Base-by-base conservation (phyloP, 2,113 vertebrate genomes). In the Anthoscopus minutus region DNA sequence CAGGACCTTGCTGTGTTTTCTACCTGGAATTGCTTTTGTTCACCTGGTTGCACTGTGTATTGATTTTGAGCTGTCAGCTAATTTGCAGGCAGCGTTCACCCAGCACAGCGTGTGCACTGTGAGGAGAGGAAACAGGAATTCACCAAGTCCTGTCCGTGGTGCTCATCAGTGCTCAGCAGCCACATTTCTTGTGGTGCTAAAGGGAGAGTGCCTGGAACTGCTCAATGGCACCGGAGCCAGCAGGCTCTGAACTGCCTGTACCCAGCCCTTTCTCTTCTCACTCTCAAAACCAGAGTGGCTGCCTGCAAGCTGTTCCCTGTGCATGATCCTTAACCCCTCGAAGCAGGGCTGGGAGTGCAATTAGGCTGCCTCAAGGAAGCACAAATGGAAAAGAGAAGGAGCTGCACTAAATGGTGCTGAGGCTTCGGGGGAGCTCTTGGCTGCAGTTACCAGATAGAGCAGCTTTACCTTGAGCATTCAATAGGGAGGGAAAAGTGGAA, bases 291-390 rank as follows among this genome's bases (percentile, higher is more conserved):
- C 42, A 31, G 40, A 17, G 40, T 33, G 57, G 7, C 37, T 88
- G n/a, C 7, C 3, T 40, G 31, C 20, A 61, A 48, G 11, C 45
- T 44, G 8, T 10, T 38, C 50, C 4, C 11, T 21, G 37, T 15
- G 37, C 0, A 0, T 7, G 33, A 51, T 13, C 44, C 87, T 10
- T 22, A 51, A 51, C 12, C 23, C 6, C 4, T 45, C 5, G 6
- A 6, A 45, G 38, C 22, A 30, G 25, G 13, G 17, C 76, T 66
- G 47, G 58, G 8, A 6, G 42, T 10, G 33, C n/a, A 44, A 3
- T 44, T 19, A 24, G 53, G 18, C 42, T 80, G 67, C 50, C 35
- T 12, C 50, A 28, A 33, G 42, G 50, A 42, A 48, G 30, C 44
- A 65, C 21, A 30, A 42, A 30, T 1, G 35, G 65, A 44, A 65